Evolutionary conservation across 1,140 invertebrate genomes (phyloP).

Genomic region (Bradysia coprophila): DNA sequence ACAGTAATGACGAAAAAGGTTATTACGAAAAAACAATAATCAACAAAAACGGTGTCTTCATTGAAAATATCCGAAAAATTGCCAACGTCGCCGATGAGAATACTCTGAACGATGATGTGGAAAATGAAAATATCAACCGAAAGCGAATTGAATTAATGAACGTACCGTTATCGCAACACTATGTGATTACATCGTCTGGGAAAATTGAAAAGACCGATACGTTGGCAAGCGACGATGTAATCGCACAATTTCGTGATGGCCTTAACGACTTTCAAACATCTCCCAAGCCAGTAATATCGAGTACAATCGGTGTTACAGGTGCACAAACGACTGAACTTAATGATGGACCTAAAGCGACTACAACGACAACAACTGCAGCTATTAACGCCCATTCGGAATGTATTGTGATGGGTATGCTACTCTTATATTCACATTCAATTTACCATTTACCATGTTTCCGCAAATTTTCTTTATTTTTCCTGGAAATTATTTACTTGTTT

Average conservation of each 20-base stretch:
- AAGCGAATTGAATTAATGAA: slow-evolving; percentile 1
- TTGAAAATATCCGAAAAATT: not conserved
- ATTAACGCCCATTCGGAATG: too few relatives aligned
- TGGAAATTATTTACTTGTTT: too few relatives aligned
- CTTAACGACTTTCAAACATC: not conserved
- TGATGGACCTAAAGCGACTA: too few relatives aligned
- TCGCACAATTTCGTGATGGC: slow-evolving; percentile 1
- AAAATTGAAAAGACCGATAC: slow-evolving; percentile 1
- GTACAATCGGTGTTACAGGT: too few relatives aligned
- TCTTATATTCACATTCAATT: too few relatives aligned
- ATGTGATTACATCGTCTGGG: slow-evolving; percentile 1
- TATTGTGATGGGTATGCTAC: too few relatives aligned
- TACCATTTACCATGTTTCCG: too few relatives aligned
- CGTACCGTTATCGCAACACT: not conserved
- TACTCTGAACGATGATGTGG: not conserved
- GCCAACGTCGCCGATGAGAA: not conserved
- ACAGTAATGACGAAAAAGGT: not conserved
- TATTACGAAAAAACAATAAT: not conserved
- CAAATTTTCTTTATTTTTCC: too few relatives aligned
- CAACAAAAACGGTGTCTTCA: slow-evolving; percentile 4
- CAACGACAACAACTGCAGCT: too few relatives aligned
- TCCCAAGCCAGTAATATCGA: too few relatives aligned
- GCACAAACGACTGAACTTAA: too few relatives aligned
- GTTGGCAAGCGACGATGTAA: not conserved
- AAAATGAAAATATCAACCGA: not conserved